Base-by-base conservation (phyloP, 2,113 vertebrate species). In the Asarcornis scutulata region DNA sequence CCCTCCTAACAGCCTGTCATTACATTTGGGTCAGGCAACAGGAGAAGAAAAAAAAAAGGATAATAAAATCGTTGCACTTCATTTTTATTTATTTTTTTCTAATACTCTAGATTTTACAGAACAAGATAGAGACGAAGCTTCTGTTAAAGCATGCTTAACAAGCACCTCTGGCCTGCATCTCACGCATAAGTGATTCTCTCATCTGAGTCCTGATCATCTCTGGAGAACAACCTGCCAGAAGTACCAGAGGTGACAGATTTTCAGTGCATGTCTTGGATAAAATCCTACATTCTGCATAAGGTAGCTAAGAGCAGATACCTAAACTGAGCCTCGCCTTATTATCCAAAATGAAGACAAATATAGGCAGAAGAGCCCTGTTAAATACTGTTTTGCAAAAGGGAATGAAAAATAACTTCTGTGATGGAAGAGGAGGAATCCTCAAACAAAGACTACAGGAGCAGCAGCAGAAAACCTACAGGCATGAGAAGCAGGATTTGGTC, bases 171-270 rank as follows among this genome's bases (percentile, higher is more conserved):
- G 59, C 55, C 55, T 72, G 79, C 84, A 95, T 66, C 69, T 93
- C 83, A 75, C 36, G 34, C 8, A 1, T 62, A 75, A 89, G 60
- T 59, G 82, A 88, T 93, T 96, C 74, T 83, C 75, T 80, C 85
- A 82, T 89, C 31, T 79, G 38, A 96, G 81, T 62, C 56, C 42
- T 76, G 77, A 81, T 84, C 69, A 56, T 50, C 62, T 81, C 91
- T 80, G 83, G 69, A 72, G 73, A 93, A 38, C 58, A 89, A 60
- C 31, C 40, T 92, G 93, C 59, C 86, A 93, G 56, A 69, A 81
- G 56, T 64, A 83, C 71, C 81, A 89, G 76, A 95, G 86, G 68
- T 92, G 82, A 93, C 77, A 75, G 86, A 91, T 94, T 80, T 60
- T 36, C 52, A 73, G n/a, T 34, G 20, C 68, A 38, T 36, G 36